Base-by-base conservation (phyloP, 2,797 vertebrate genomes). In the Lepidocolaptes lacrymiger region DNA sequence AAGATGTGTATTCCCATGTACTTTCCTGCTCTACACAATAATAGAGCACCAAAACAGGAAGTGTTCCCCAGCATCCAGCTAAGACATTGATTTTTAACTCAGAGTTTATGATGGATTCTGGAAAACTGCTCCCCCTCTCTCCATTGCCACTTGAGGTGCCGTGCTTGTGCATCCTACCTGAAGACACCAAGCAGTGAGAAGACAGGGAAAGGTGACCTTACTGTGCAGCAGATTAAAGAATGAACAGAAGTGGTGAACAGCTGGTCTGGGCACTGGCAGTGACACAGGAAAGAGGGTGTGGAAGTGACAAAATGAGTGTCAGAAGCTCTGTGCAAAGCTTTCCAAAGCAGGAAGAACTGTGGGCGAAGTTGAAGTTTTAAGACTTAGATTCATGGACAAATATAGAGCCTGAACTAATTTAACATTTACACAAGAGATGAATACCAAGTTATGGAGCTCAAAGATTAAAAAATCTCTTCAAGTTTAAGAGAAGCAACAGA, bases 401-500 rank as follows among this genome's bases (percentile, higher is more conserved):
- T 89, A 87, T 6, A 87, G 44, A 93, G 22, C 34, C 34, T 87
- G 44, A 89, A 90, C 14, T 32, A 73, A 91, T 88, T 87, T 83
- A 94, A 80, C 89, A 91, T 85, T 91, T 93, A 92, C 56, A 68
- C 34, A 85, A 63, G 75, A 68, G 24, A 73, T 54, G 30, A 92
- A 93, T 64, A 36, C 61, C 80, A 79, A 89, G 64, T 52, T 56
- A 82, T 1, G 6, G 27, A 87, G 41, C 64, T 62, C 46, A 54
- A 95, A 67, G 67, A 77, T 44, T 95, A 85, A 68, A 91, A 78
- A 69, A 82, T 64, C 34, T 44, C 28, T 82, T 91, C 49, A 76
- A 74, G 61, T 46, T 89, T 87, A 74, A 93, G 76, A 91, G n/a
- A 90, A 76, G 49, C 22, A 92, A 77, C n/a, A 89, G 69, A 87